Base-by-base conservation (phyloP, 1,140 invertebrate species). In the Leptinotarsa texana region DNA sequence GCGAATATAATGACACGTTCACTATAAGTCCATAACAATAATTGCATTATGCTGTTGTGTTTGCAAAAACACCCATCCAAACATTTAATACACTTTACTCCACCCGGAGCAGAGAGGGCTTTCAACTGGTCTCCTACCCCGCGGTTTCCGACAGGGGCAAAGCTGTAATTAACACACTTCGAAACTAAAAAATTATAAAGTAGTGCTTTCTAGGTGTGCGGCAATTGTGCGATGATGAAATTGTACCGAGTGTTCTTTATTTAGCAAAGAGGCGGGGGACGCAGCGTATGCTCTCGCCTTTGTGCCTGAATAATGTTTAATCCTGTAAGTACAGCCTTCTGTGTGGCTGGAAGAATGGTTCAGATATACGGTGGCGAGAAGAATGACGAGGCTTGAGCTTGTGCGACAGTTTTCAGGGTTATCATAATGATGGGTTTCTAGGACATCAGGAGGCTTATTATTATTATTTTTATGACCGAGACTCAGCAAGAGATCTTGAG, bases 131-230 rank as follows among this genome's bases (percentile, higher is more conserved):
- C 51, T 17, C 51, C 51, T 22, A 49, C 72, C 72, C 72, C 72
- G 65, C 65, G 63, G 65, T 74, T 68, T 74, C 42, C 21, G 17
- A 48, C n/a, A 17, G 27, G 11, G 63, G 48, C 48, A 18, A 17
- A 61, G 63, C 66, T 67, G 21, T 74, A 67, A 74, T 74, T 74
- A 74, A 74, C 72, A 74, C 63, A 67, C 72, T 71, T 33, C 57
- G 42, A 62, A 71, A 61, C 22, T 71, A 68, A 68, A 68, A 68
- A 57, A 57, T 57, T 57, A 57, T 57, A 57, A 57, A 57, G 51
- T 57, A 57, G 13, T 57, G 51, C 51, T 57, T 18, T 57, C 51
- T 57, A 57, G 51, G 51, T 57, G 51, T 57, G 51, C n/a, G 17
- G 51, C 51, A 57, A 57, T 57, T 57, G 51, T 57, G 17, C 51